Evolutionary conservation across 2,113 vertebrate genomes (phyloP).

Genomic region (Tricholaema leucomelas): DNA sequence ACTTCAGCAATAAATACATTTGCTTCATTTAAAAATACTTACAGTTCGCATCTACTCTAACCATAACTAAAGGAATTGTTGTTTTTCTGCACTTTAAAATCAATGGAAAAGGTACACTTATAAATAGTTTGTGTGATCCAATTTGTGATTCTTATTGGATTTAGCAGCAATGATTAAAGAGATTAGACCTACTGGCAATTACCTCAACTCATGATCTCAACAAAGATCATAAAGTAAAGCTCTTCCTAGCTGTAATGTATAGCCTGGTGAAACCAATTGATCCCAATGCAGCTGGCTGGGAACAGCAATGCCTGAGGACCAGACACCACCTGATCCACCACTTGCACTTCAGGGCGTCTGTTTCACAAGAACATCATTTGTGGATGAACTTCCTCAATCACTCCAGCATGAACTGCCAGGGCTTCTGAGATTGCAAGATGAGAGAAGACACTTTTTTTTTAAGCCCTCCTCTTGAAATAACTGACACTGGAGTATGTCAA

Average conservation of each 20-base stretch:
- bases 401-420: background rate
- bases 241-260: background rate
- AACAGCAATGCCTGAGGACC: background rate
- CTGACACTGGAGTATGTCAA: background rate
- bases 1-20: background rate
- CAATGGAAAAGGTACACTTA: background rate
- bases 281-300: background rate
- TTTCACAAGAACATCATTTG: background rate
- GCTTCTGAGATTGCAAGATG: background rate
- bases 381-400: background rate
- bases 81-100: background rate
- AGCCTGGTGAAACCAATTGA: background rate
- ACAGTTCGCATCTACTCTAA: background rate
- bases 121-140: background rate
- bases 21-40: background rate
- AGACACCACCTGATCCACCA: background rate
- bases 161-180: conserved; percentile 1
- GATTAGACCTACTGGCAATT: background rate
- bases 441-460: background rate
- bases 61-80: background rate
- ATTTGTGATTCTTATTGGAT: background rate
- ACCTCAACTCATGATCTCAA: background rate
- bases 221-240: background rate
- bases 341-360: background rate
- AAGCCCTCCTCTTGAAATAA: background rate